These are phyloP conservation scores for Pimpla rufipes DNA, from an alignment of 2,888 invertebrate genomes.

Conservation along the genomic window DNA sequence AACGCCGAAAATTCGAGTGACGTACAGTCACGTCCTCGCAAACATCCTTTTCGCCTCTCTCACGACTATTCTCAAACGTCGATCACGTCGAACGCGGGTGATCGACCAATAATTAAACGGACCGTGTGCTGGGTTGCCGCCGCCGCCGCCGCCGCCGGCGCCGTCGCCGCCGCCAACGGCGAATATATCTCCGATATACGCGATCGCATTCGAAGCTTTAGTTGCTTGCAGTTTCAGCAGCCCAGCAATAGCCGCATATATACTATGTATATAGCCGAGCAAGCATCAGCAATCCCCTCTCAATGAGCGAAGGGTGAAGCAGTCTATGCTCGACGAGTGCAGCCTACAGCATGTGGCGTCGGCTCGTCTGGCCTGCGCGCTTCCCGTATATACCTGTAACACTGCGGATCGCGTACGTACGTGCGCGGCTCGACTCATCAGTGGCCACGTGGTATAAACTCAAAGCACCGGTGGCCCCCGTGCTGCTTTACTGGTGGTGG, in stretches of 20 bases:
- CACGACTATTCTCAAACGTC: slow-evolving; percentile 51
- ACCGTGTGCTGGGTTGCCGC: not conserved
- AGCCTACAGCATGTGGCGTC: not conserved
- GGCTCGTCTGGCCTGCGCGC: not conserved
- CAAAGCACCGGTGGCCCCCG: slow-evolving; percentile 24
- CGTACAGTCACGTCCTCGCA: slow-evolving; percentile 2
- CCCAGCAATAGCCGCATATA: slow-evolving; percentile 22
- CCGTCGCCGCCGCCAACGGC: slow-evolving; percentile 33
- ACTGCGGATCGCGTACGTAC: slow-evolving; percentile 46
- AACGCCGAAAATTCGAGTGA: slow-evolving; percentile 18
- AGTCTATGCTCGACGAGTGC: not conserved
- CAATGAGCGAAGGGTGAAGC: slow-evolving; percentile 12
- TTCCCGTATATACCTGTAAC: slow-evolving; percentile 29
- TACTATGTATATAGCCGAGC: slow-evolving; percentile 1
- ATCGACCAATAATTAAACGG: slow-evolving; percentile 59
- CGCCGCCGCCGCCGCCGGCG: slow-evolving; percentile 18
- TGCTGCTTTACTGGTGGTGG: not conserved
- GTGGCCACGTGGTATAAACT: slow-evolving; percentile 31
- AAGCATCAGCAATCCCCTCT: slow-evolving; percentile 26
- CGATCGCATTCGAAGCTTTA: slow-evolving; percentile 35
- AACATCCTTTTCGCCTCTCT: slow-evolving; percentile 26
- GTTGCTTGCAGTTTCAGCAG: slow-evolving; percentile 12
- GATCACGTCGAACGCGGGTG: slow-evolving; percentile 59
- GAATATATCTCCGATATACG: slow-evolving; percentile 51
- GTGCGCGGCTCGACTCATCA: slow-evolving; percentile 46